Conservation (phyloP, 2,113 vertebrate genomes). For the Anolis sagrei region DNA sequence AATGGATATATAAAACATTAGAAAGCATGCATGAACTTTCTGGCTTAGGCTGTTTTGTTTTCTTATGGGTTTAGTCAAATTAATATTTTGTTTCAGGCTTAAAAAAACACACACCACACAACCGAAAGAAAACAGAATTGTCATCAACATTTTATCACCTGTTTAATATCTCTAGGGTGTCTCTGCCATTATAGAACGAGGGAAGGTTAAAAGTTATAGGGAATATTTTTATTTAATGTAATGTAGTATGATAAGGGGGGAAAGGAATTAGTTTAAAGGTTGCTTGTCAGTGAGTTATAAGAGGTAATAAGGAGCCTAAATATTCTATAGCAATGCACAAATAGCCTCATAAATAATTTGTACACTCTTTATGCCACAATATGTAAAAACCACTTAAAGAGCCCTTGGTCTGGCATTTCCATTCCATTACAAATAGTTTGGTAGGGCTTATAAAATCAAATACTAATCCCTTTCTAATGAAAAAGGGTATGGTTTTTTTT, state of each 20-base stretch:
- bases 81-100: conserved; percentile 25
- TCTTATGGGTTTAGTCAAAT: conserved; percentile 23
- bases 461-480: conserved; percentile 57
- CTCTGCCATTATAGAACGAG: conserved; percentile 17
- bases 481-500: conserved; percentile 1
- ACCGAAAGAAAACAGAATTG: not conserved
- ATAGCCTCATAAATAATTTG: conserved; percentile 63
- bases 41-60: not conserved
- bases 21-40: not conserved
- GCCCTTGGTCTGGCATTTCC: conserved; percentile 61
- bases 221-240: conserved; percentile 30
- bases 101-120: conserved; percentile 3
- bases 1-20: conserved; percentile 16
- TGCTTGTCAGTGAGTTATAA: conserved; percentile 37
- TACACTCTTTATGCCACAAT: conserved; percentile 62
- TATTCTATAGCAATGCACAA: conserved; percentile 28
- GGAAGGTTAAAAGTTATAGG: conserved; percentile 48
- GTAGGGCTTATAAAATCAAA: conserved; percentile 64
- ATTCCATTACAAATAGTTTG: conserved; percentile 60
- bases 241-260: conserved; percentile 27
- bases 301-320: conserved; percentile 64
- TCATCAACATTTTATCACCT: conserved; percentile 1
- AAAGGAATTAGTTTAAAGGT: conserved; percentile 28
- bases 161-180: conserved; percentile 29
- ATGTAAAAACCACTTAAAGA: conserved; percentile 40